phyloP scores from a whole-genome alignment of 2,797 vertebrate species.

The Adrianichthys oophorus region DNA sequence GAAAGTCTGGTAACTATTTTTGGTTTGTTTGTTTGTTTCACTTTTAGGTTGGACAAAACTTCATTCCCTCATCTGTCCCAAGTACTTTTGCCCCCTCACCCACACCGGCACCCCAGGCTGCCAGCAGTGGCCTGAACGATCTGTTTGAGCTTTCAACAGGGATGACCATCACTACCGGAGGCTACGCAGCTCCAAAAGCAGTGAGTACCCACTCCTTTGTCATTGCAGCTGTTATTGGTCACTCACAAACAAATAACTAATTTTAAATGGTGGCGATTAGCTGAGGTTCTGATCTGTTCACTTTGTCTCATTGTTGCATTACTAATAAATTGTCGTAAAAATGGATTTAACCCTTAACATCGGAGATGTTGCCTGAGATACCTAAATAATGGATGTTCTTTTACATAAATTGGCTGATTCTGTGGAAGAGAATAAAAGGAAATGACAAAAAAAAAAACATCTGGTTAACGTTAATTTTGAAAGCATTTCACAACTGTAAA shows the following conservation, averaged over 20 bases:
- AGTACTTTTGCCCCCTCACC: conserved; percentile 96
- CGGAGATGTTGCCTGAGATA: too few relatives aligned
- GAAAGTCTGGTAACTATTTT: conserved; percentile 10
- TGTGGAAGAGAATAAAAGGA: too few relatives aligned
- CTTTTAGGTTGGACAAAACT: conserved; percentile 92
- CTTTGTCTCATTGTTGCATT: too few relatives aligned
- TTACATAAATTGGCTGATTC: too few relatives aligned
- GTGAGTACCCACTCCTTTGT: conserved; percentile 73
- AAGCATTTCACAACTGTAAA: too few relatives aligned
- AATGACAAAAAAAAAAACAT: too few relatives aligned
- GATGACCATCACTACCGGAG: conserved; percentile 92
- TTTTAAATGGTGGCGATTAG: too few relatives aligned
- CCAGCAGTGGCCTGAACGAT: conserved; percentile 93
- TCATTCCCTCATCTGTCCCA: conserved; percentile 94
- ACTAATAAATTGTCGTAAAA: background rate
- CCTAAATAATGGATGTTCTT: too few relatives aligned
- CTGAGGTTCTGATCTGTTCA: too few relatives aligned
- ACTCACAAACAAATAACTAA: too few relatives aligned
- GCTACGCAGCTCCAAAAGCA: conserved; percentile 85
- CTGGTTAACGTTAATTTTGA: too few relatives aligned
- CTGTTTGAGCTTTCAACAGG: conserved; percentile 94
- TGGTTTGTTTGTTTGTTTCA: conserved; percentile 15
- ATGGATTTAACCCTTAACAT: background rate
- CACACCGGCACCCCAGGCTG: conserved; percentile 90
- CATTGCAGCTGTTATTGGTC: too few relatives aligned